Conservation (phyloP, 2,888 invertebrate genomes). For the Dromius quadrimaculatus region DNA sequence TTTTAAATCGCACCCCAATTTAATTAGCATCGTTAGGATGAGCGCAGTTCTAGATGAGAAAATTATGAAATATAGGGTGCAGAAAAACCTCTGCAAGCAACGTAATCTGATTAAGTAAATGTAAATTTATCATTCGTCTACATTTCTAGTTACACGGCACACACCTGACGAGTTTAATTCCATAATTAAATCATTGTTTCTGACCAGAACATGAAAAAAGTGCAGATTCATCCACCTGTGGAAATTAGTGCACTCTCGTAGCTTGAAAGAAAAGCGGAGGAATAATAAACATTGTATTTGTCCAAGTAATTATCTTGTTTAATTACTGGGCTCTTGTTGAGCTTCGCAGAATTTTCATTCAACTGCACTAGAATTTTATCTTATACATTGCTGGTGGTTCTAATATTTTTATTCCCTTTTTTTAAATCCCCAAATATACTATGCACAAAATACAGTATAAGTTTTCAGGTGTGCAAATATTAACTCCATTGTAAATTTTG, state of each 20-base stretch:
- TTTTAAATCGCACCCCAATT: background rate
- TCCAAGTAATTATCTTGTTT: constrained; percentile 20
- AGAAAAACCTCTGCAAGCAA: constrained; percentile 30
- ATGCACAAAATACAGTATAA: too few species aligned
- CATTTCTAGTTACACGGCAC: constrained; percentile 32
- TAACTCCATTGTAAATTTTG: too few species aligned
- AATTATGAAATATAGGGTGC: constrained; percentile 42
- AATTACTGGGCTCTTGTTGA: constrained; percentile 33
- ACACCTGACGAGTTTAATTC: constrained; percentile 18
- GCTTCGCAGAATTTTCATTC: too few species aligned
- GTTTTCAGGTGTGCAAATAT: too few species aligned
- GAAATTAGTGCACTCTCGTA: constrained; percentile 18
- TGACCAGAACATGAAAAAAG: constrained; percentile 40
- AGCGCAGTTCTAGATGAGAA: constrained; percentile 6
- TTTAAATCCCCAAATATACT: too few species aligned
- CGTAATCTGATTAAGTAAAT: constrained; percentile 44
- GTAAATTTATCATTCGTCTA: constrained; percentile 41
- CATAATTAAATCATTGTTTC: constrained; percentile 39
- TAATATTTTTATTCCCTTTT: too few species aligned
- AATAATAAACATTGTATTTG: constrained; percentile 29
- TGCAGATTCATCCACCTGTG: constrained; percentile 28
- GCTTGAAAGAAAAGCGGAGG: background rate
- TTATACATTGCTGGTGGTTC: too few species aligned
- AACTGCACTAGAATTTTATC: too few species aligned
- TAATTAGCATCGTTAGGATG: constrained; percentile 33